phyloP scores from a whole-genome alignment of 2,113 vertebrate genomes.

The Cheilinus undulatus region DNA sequence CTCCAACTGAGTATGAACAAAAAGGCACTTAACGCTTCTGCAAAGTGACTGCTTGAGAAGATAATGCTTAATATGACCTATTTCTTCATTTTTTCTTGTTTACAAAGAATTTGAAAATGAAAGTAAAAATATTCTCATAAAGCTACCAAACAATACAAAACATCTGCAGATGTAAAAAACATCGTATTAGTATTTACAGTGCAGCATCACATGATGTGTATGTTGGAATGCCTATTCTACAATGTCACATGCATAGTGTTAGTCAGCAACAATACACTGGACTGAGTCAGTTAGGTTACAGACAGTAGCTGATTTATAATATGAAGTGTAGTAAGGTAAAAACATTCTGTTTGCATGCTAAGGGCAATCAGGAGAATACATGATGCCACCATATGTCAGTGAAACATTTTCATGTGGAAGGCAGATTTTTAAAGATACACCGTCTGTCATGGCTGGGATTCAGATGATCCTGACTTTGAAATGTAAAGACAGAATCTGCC shows the following conservation, averaged over 20 bases:
- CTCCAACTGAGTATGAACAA: slow-evolving; percentile 50
- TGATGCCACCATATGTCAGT: not conserved
- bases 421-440: slow-evolving; percentile 2
- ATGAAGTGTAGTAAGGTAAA: slow-evolving; percentile 37
- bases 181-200: slow-evolving; percentile 66
- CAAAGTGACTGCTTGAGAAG: slow-evolving; percentile 49
- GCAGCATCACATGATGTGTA: slow-evolving; percentile 59
- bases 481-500: slow-evolving; percentile 13
- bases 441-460: slow-evolving; percentile 1
- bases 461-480: slow-evolving; percentile 13
- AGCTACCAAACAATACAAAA: slow-evolving; percentile 57
- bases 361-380: slow-evolving; percentile 26
- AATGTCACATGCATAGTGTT: slow-evolving; percentile 74
- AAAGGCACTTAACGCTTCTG: slow-evolving; percentile 80
- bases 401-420: slow-evolving; percentile 35
- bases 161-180: slow-evolving; percentile 53
- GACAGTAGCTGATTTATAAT: slow-evolving; percentile 29
- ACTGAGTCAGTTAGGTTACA: slow-evolving; percentile 44
- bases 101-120: slow-evolving; percentile 60
- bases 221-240: slow-evolving; percentile 78
- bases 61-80: slow-evolving; percentile 26
- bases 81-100: slow-evolving; percentile 52
- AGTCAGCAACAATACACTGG: slow-evolving; percentile 39
- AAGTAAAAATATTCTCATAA: slow-evolving; percentile 49
- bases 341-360: slow-evolving; percentile 54